phyloP scores from a whole-genome alignment of 2,888 invertebrate genomes.

The Molanna angustata region DNA sequence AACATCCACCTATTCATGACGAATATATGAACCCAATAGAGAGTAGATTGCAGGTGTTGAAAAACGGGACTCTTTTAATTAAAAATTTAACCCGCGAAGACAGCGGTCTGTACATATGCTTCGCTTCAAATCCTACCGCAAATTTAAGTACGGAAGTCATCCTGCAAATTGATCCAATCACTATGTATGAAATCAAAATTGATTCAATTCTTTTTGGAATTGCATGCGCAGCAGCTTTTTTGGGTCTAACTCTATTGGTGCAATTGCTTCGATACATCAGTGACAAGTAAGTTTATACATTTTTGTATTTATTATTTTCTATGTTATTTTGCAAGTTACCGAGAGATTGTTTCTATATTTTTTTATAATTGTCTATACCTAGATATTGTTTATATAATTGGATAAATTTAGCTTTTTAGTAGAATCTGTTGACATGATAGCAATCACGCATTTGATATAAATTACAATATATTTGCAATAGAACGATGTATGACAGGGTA shows the following conservation, averaged over 20 bases:
- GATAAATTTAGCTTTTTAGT: too few relatives aligned
- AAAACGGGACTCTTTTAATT: slow-evolving; percentile 78
- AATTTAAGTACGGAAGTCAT: slow-evolving; percentile 73
- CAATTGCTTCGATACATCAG: slow-evolving; percentile 72
- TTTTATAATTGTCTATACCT: too few relatives aligned
- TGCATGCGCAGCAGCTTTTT: slow-evolving; percentile 74
- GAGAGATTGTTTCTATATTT: too few relatives aligned
- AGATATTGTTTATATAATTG: too few relatives aligned
- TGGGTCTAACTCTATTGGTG: slow-evolving; percentile 74
- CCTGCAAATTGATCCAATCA: slow-evolving; percentile 81
- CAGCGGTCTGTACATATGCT: slow-evolving; percentile 82
- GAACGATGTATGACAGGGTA: too few relatives aligned
- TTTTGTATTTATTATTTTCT: slow-evolving; percentile 3
- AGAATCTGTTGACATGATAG: too few relatives aligned
- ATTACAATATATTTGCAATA: too few relatives aligned
- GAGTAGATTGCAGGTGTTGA: slow-evolving; percentile 62
- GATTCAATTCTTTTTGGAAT: slow-evolving; percentile 81
- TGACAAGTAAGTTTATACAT: slow-evolving; percentile 59
- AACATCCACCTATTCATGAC: slow-evolving; percentile 64
- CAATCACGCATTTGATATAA: too few relatives aligned
- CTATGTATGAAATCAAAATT: slow-evolving; percentile 80
- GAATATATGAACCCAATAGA: slow-evolving; percentile 49
- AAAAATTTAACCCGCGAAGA: slow-evolving; percentile 70
- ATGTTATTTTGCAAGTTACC: neutral
- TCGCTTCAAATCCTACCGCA: slow-evolving; percentile 79